These are phyloP conservation scores for Ochotona princeps DNA, from an alignment of 2,113 vertebrate genomes.

Conservation along the genomic window DNA sequence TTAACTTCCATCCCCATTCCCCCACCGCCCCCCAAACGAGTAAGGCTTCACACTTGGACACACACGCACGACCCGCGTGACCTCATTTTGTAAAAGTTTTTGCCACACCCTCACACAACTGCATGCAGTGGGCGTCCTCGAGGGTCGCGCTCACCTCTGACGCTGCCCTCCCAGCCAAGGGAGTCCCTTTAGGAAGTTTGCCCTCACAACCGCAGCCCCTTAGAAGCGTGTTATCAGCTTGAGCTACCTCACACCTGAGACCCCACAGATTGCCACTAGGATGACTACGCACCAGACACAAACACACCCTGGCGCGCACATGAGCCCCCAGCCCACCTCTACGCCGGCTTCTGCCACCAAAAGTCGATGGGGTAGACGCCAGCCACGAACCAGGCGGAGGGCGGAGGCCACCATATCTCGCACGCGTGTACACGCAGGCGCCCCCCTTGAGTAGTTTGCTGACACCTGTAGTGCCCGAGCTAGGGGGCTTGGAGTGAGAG, in stretches of 20 bases:
- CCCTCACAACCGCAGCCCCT: neutral
- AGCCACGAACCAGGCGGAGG: neutral
- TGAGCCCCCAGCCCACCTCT: neutral
- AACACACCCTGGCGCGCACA: neutral
- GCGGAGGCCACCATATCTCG: neutral
- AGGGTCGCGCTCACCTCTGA: neutral
- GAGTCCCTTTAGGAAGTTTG: neutral
- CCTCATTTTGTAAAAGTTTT: neutral
- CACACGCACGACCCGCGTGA: too few relatives aligned
- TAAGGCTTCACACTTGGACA: neutral
- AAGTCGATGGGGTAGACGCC: neutral
- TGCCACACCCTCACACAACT: neutral
- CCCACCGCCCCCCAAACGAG: neutral
- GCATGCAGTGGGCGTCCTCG: rapidly evolving
- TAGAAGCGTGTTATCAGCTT: neutral
- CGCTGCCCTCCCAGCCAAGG: neutral
- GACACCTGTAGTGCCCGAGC: neutral
- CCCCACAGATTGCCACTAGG: neutral
- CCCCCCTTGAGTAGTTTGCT: neutral
- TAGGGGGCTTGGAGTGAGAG: neutral
- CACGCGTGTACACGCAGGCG: neutral
- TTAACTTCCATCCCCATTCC: too few relatives aligned
- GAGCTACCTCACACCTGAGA: neutral
- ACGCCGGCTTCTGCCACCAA: neutral
- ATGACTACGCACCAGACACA: neutral